These are phyloP conservation scores for Papilio polyxenes DNA, from an alignment of 1,140 invertebrate species.

Conservation along the genomic window DNA sequence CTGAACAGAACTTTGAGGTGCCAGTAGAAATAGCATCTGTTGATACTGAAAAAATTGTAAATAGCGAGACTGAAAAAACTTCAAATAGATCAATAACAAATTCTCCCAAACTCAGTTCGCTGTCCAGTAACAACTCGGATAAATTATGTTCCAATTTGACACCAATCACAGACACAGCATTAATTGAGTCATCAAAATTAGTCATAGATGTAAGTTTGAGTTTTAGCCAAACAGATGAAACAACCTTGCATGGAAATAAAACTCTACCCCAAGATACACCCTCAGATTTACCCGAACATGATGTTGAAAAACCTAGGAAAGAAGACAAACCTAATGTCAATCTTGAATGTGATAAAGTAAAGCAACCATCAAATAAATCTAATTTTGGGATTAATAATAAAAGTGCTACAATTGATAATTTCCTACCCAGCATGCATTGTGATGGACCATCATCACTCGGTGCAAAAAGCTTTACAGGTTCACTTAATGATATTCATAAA, in stretches of 20 bases:
- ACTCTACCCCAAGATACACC: conserved; percentile 43
- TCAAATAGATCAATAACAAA: conserved; percentile 27
- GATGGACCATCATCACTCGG: conserved; percentile 67
- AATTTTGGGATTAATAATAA: conserved; percentile 55
- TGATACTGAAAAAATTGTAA: conserved; percentile 40
- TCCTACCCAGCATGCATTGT: conserved; percentile 49
- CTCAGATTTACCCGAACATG: conserved; percentile 65
- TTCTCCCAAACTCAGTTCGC: conserved; percentile 37
- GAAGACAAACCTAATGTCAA: conserved; percentile 36
- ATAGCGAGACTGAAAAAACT: conserved; percentile 38
- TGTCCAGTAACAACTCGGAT: conserved; percentile 45
- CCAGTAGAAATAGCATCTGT: conserved; percentile 44
- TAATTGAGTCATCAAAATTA: conserved; percentile 60
- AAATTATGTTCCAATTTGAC: conserved; percentile 49
- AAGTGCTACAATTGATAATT: conserved; percentile 50
- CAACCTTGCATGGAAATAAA: conserved; percentile 45
- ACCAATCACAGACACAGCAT: conserved; percentile 49
- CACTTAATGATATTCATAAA: conserved; percentile 71
- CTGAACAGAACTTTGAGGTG: conserved; percentile 57
- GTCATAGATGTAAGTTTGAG: conserved; percentile 65
- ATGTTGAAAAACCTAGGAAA: conserved; percentile 54
- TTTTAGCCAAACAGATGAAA: conserved; percentile 58
- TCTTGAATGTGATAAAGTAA: not conserved
- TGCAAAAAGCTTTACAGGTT: conserved; percentile 77
- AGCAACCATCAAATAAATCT: conserved; percentile 41